phyloP scores from a whole-genome alignment of 2,797 vertebrate genomes.

The Euphonia xanthogaster region DNA sequence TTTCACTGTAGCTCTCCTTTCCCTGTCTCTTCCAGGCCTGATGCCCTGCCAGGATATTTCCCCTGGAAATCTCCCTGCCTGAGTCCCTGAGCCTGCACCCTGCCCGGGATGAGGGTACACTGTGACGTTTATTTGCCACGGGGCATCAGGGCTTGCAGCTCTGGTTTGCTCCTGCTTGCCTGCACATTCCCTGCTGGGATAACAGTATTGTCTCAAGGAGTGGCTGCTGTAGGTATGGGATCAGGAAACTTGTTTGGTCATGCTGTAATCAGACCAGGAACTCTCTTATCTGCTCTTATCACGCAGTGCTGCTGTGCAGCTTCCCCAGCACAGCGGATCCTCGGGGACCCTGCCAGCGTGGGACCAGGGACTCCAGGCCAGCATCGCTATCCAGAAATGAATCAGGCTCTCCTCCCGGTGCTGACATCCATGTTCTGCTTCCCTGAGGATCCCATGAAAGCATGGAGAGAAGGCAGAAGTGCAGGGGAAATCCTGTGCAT shows the following conservation, averaged over 20 bases:
- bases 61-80: neutral
- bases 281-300: constrained; percentile 20
- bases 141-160: neutral
- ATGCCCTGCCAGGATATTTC: neutral
- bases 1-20: neutral
- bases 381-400: neutral
- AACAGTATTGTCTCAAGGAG: constrained; percentile 67
- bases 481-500: neutral
- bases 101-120: neutral
- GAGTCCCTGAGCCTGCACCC: neutral
- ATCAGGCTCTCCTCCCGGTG: neutral
- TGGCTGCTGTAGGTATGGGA: neutral
- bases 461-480: neutral
- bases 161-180: constrained; percentile 46
- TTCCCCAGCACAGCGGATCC: neutral
- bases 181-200: constrained; percentile 10
- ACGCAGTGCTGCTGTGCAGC: neutral
- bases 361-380: neutral
- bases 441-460: neutral
- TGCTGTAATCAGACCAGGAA: constrained; percentile 12
- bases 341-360: fast-evolving
- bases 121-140: neutral
- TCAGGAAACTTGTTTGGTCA: constrained; percentile 62
- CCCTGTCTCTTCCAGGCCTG: neutral
- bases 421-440: fast-evolving